Evolutionary conservation across 2,113 vertebrate genomes (phyloP).

Genomic region (Neopipo cinnamomea): DNA sequence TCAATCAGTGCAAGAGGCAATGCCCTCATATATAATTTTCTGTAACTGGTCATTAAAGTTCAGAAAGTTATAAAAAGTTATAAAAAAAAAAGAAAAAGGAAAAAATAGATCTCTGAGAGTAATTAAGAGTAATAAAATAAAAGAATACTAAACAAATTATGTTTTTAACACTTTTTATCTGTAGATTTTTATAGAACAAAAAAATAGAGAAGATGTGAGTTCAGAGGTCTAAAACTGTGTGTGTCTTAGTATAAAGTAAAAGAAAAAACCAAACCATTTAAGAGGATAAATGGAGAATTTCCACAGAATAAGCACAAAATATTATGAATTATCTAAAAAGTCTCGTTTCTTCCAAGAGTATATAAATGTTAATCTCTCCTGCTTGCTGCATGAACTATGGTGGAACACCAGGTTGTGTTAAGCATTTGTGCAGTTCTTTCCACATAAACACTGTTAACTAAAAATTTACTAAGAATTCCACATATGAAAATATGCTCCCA

Average conservation of each 20-base stretch:
- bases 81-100: background rate
- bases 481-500: background rate
- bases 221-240: background rate
- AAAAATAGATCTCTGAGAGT: background rate
- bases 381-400: background rate
- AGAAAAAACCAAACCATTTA: background rate
- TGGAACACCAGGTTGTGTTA: background rate
- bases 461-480: background rate
- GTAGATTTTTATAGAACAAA: background rate
- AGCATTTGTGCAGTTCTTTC: background rate
- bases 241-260: background rate
- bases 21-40: background rate
- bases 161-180: background rate
- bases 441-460: background rate
- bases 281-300: background rate
- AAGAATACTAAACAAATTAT: background rate
- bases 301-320: background rate
- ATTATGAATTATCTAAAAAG: background rate
- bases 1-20: background rate
- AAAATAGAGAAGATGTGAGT: background rate
- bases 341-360: background rate
- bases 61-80: background rate
- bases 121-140: background rate
- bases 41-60: background rate
- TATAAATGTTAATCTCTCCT: background rate